Base-by-base conservation (phyloP, 2,888 invertebrate species). In the Amphipoea lucens region DNA sequence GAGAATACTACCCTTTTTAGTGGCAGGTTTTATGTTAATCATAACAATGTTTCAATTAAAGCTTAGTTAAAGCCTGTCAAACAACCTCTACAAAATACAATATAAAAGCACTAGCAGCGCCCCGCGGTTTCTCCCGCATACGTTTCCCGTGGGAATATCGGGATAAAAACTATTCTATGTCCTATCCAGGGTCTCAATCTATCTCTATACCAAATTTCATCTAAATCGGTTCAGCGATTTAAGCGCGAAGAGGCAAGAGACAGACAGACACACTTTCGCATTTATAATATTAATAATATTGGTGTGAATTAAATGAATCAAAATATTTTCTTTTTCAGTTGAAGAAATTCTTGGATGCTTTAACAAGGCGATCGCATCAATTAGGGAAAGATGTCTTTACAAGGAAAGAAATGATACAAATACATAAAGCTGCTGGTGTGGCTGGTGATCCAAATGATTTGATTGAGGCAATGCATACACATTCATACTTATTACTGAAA, bases 401-500 rank as follows among this genome's bases (percentile, higher is more conserved):
- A 4, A 96, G 97, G 76, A 97, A 98, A 75, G 99, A 99, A 95
- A 97, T 99, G 90, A 97, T 98, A 92, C 97, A 98, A 91, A 97
- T 99, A 76, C 98, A 98, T 48, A 96, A 97, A 89, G 96, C 97
- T 12, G 97, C 97, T 0, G 98, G 98, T 4, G 97, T 99, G 65
- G 93, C 97, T 0, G 97, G 97, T 1, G 98, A 98, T 91, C 97
- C 98, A 85, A 97, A 97, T 71, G 97, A 97, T 85, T 97, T 99
- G 71, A 97, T 99, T 74, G 97, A 98, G 87, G 97, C 98, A 60
- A 97, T 99, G 88, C 99, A 99, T 93, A 97, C 98, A 89, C 98
- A 99, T 93, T 99, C 99, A 17, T 98, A 98, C 95, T 96, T 99
- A 85, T 96, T 99, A 85, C 98, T 99, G 91, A 99, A 98, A 94